phyloP scores from a whole-genome alignment of 2,113 vertebrate genomes.

The Upupa epops region DNA sequence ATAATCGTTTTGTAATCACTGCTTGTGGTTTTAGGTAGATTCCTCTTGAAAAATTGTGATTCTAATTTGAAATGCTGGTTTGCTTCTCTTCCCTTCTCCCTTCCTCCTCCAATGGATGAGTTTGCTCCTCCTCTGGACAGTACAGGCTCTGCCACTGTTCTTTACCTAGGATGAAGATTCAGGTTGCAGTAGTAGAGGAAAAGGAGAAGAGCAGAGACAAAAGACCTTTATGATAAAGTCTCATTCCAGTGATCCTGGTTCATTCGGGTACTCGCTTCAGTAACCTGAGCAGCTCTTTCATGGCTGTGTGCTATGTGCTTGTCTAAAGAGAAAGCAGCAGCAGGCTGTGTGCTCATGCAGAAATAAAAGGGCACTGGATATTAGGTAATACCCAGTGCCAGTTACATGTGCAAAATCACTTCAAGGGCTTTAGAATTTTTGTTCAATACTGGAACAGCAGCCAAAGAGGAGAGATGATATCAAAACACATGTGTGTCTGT shows the following conservation, averaged over 20 bases:
- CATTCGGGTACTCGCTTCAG: neutral
- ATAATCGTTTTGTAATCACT: neutral
- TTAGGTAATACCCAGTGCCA: neutral
- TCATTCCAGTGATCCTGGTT: neutral
- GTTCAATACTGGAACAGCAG: neutral
- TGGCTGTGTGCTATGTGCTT: neutral
- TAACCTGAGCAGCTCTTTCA: neutral
- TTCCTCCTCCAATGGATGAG: neutral
- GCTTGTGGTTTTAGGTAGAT: neutral
- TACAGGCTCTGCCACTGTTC: neutral
- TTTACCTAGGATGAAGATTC: neutral
- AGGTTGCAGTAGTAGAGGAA: neutral
- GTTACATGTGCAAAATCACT: neutral
- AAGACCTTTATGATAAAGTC: neutral
- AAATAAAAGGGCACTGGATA: neutral
- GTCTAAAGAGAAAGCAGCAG: neutral
- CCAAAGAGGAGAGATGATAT: neutral
- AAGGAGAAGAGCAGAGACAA: neutral
- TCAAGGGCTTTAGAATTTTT: neutral
- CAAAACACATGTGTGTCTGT: neutral
- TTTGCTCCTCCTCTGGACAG: neutral
- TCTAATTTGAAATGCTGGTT: neutral
- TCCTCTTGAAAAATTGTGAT: neutral
- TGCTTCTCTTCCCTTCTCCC: neutral
- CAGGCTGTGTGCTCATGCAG: neutral